Evolutionary conservation across 2,797 vertebrate genomes (phyloP), one percentile per base, ranked within the genome.

Genomic region (Sternotherus odoratus): DNA sequence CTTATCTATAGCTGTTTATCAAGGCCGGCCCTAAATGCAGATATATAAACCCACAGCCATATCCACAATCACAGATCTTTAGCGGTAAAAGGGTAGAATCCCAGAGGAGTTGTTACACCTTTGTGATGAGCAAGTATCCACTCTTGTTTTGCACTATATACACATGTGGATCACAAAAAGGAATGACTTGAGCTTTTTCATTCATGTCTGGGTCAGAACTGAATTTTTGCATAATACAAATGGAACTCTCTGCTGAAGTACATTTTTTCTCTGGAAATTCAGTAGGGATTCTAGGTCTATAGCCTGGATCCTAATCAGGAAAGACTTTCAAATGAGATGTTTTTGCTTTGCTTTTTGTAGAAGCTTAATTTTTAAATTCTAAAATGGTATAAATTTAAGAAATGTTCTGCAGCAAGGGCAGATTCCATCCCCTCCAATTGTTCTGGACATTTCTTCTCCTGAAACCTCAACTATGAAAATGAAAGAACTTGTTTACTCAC

Each of bases 401-500:
- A 54, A 87, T 81, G 54, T 94, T 93, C 79, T 96, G 83, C 69
- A 93, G 91, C 88, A 94, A 94, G 93, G 91, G 48, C 87, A 50
- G 17, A 94, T 97, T 95, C 79, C 50, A 93, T 95, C 93, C 53
- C 26, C 95, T 89, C 72, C 94, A 87, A 63, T 94, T 91, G 39
- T 90, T 96, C 95, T 83, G 66, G 79, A 94, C 81, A 91, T 91
- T 66, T 9, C 66, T 79, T 92, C 56, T 87, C 87, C 74, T 82
- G 88, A 94, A 97, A 80, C 88, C 53, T 96, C 81, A 54, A 51
- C 86, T 79, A 51, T 91, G 84, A 83, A 95, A 94, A 96, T 86
- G 81, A 92, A 95, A 86, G 89, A 94, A 95, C 95, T 48, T 89
- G 90, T 96, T 97, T 97, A 96, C 95, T 84, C 94, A 91, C 92